A percentile compares a stretch with the other conserved stretches of the same genome.
Evolutionary conservation across 2,113 vertebrate genomes (phyloP).

Genomic region (Mus musculus): DNA sequence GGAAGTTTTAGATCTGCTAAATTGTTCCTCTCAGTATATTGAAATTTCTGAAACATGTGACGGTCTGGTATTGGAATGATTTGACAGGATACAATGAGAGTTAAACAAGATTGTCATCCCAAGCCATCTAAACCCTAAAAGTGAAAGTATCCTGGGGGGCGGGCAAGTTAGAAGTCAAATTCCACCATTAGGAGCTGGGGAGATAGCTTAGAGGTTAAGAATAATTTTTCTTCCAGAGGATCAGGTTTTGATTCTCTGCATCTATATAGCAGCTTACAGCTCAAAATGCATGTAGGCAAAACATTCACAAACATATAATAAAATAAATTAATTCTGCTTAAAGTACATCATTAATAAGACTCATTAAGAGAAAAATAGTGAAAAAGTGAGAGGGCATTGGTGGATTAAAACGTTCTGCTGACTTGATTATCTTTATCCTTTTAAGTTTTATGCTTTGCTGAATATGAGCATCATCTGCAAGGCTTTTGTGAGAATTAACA

Average conservation of each 20-base stretch:
- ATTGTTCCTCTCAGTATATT: slow-evolving; percentile 30
- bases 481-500: background rate
- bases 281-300: background rate
- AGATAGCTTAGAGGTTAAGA: background rate
- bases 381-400: background rate
- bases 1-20: background rate
- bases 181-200: slow-evolving; percentile 1
- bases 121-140: slow-evolving; percentile 48
- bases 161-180: slow-evolving; percentile 60
- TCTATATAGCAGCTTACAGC: no score
- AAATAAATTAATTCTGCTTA: background rate
- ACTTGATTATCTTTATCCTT: background rate
- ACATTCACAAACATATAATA: background rate
- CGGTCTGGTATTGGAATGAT: slow-evolving; percentile 29
- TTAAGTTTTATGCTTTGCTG: slow-evolving; percentile 22
- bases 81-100: slow-evolving; percentile 59
- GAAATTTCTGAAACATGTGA: slow-evolving; percentile 56
- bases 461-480: background rate
- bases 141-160: slow-evolving; percentile 48
- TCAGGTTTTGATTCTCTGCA: background rate
- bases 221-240: background rate
- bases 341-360: slow-evolving; percentile 44
- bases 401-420: background rate
- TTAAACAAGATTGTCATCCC: slow-evolving; percentile 30
- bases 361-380: background rate